A percentile compares a stretch with the other conserved stretches of the same genome.
phyloP scores from a whole-genome alignment of 2,113 vertebrate genomes.

The Cisticola juncidis region DNA sequence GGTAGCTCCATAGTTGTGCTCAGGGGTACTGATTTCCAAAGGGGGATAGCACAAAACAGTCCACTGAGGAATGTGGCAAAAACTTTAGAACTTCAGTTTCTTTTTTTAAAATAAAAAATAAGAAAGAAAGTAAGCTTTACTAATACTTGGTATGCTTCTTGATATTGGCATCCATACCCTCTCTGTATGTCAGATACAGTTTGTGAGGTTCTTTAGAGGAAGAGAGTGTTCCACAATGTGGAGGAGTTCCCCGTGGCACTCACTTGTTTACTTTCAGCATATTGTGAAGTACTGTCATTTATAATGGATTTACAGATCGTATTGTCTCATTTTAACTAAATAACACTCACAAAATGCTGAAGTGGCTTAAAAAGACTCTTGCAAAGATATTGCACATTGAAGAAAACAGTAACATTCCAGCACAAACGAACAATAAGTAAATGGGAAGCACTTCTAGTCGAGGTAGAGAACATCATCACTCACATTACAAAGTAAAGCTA shows the following conservation, averaged over 20 bases:
- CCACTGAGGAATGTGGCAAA: accelerated
- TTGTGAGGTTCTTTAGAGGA: accelerated
- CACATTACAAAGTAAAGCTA: neutral
- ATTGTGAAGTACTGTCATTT: neutral
- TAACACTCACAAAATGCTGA: neutral
- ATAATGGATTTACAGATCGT: neutral
- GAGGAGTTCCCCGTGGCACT: neutral
- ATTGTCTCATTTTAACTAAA: neutral
- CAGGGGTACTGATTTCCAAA: neutral
- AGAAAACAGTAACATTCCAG: neutral
- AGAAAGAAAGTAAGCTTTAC: neutral
- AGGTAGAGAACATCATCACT: neutral
- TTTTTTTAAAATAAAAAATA: neutral
- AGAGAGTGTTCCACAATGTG: accelerated
- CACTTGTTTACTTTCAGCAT: neutral
- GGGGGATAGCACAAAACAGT: accelerated
- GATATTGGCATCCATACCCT: neutral
- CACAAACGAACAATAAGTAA: neutral
- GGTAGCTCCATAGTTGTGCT: neutral
- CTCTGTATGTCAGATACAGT: neutral
- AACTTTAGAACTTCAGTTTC: neutral
- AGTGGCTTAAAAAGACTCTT: neutral
- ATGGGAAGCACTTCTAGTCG: neutral
- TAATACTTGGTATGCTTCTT: neutral
- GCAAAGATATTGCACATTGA: neutral